phyloP scores from a whole-genome alignment of 2,113 vertebrate species.

The Istiophorus platypterus region DNA sequence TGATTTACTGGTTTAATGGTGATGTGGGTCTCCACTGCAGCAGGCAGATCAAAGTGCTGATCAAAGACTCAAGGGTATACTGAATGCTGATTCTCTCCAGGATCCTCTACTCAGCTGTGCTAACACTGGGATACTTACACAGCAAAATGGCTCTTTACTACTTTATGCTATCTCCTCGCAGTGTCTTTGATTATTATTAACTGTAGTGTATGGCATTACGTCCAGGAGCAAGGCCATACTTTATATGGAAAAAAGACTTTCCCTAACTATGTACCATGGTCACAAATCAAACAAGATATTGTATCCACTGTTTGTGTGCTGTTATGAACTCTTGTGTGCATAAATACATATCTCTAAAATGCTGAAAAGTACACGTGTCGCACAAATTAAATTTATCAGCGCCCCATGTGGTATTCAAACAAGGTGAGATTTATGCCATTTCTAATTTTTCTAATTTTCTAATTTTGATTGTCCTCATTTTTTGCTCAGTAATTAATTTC shows the following conservation, averaged over 20 bases:
- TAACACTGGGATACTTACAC: neutral
- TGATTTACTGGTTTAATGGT: slow-evolving; percentile 42
- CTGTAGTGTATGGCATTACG: neutral
- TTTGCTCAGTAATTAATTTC: slow-evolving; percentile 20
- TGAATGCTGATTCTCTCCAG: slow-evolving; percentile 2
- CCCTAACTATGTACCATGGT: too few relatives aligned
- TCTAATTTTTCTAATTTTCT: slow-evolving; percentile 48
- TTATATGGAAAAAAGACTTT: neutral
- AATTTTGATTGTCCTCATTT: slow-evolving; percentile 26
- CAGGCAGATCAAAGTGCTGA: slow-evolving; percentile 45
- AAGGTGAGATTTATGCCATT: slow-evolving; percentile 28
- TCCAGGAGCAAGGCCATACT: neutral
- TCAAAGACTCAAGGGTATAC: slow-evolving; percentile 37
- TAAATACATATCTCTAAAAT: neutral
- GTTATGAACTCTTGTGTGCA: slow-evolving; percentile 3
- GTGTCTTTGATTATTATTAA: neutral
- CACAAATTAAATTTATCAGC: slow-evolving; percentile 9
- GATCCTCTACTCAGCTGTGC: slow-evolving; percentile 16
- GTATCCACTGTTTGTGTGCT: neutral
- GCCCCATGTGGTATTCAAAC: slow-evolving; percentile 3
- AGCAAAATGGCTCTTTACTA: neutral
- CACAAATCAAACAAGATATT: neutral
- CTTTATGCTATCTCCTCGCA: neutral
- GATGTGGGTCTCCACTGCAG: slow-evolving; percentile 52
- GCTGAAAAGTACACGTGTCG: slow-evolving; percentile 7